phyloP scores from a whole-genome alignment of 2,888 invertebrate species.

The Ormia ochracea region DNA sequence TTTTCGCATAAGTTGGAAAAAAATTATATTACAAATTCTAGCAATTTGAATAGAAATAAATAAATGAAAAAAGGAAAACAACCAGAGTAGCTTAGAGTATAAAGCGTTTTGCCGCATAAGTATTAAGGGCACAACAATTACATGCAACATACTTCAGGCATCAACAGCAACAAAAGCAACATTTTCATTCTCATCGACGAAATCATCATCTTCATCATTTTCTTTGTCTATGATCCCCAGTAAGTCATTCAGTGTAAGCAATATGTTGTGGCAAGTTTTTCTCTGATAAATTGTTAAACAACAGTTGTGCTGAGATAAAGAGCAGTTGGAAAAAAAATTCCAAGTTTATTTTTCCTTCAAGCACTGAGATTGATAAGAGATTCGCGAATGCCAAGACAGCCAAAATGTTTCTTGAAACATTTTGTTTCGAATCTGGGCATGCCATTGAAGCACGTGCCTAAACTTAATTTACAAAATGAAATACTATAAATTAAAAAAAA shows the following conservation, averaged over 20 bases:
- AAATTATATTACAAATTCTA: conserved; percentile 50
- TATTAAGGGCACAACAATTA: conserved; percentile 53
- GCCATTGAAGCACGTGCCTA: no score
- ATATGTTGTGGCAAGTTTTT: conserved; percentile 48
- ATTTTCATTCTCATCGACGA: conserved; percentile 10
- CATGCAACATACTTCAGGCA: conserved; percentile 30
- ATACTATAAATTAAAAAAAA: no score
- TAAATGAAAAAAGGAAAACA: conserved; percentile 19
- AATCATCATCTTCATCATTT: conserved; percentile 23
- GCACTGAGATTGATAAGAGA: no score
- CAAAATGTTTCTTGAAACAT: no score
- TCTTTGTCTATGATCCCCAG: conserved; percentile 9
- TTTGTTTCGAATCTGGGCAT: no score
- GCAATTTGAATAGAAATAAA: conserved; percentile 50
- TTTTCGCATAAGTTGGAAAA: conserved; percentile 9
- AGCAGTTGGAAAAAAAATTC: neutral
- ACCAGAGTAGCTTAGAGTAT: conserved; percentile 35
- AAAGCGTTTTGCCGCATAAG: conserved; percentile 63
- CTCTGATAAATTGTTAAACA: conserved; percentile 22
- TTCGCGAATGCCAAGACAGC: no score
- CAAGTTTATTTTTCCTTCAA: no score
- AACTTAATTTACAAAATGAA: no score
- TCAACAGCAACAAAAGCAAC: neutral
- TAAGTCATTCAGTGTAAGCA: conserved; percentile 36
- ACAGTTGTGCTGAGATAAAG: neutral